These are phyloP conservation scores for Chitala chitala DNA, from an alignment of 2,113 vertebrate genomes.

Conservation along the genomic window DNA sequence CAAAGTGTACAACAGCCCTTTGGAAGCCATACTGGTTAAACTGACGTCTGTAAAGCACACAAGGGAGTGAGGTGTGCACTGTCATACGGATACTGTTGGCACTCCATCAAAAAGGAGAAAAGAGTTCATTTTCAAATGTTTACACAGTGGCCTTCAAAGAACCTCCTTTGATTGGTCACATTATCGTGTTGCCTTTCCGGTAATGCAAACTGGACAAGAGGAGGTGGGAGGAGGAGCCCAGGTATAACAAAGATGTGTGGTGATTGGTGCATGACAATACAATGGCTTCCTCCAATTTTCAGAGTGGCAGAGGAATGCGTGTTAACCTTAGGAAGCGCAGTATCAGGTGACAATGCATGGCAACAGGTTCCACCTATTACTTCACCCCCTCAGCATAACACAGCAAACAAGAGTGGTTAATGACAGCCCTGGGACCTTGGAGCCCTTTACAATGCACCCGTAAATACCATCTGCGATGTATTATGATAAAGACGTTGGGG, in stretches of 20 bases:
- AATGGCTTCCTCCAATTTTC: not conserved
- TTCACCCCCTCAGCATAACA: not conserved
- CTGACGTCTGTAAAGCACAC: too few relatives aligned
- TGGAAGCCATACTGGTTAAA: too few relatives aligned
- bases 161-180: too few relatives aligned
- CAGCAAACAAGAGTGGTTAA: not conserved
- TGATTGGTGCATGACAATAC: not conserved
- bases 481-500: not conserved
- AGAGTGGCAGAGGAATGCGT: not conserved
- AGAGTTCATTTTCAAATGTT: too few relatives aligned
- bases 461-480: constrained; percentile 4
- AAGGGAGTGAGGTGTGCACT: too few relatives aligned
- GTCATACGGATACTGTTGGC: too few relatives aligned
- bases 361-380: not conserved
- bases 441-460: not conserved
- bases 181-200: too few relatives aligned
- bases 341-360: not conserved
- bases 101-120: too few relatives aligned
- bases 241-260: not conserved
- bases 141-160: too few relatives aligned
- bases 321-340: too few relatives aligned
- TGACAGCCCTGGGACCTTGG: not conserved
- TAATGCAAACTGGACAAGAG: too few relatives aligned
- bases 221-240: not conserved
- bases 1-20: too few relatives aligned